Evolutionary conservation across 2,888 invertebrate species (phyloP).

Genomic region (Leptinotarsa juncta): DNA sequence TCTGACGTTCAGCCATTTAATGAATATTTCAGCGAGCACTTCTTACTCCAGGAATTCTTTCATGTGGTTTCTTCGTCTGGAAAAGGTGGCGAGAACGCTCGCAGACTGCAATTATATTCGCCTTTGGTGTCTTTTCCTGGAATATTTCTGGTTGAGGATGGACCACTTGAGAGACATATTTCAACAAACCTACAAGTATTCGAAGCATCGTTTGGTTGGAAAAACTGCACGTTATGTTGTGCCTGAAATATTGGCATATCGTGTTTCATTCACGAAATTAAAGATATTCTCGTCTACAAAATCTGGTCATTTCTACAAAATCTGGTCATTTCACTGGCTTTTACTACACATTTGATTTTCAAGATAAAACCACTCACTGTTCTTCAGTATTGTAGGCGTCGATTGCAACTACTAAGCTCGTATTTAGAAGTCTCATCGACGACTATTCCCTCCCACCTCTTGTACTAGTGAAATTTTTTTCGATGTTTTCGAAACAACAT

Average conservation of each 20-base stretch:
- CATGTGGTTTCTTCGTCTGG: conserved; percentile 50
- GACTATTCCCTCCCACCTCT: too few species aligned
- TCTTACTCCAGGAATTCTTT: conserved; percentile 47
- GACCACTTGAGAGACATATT: conserved; percentile 6
- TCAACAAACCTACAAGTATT: conserved; percentile 15
- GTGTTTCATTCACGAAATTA: too few species aligned
- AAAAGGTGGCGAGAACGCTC: conserved; percentile 39
- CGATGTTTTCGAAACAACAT: too few species aligned
- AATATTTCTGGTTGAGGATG: conserved; percentile 14
- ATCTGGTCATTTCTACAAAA: too few species aligned
- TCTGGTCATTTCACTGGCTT: too few species aligned
- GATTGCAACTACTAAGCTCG: too few species aligned
- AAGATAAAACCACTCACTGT: too few species aligned
- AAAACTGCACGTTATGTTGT: background rate
- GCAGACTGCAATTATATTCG: conserved; percentile 10
- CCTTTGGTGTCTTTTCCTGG: conserved; percentile 5
- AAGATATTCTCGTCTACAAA: too few species aligned
- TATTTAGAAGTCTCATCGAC: too few species aligned
- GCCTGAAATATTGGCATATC: background rate
- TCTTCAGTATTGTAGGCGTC: too few species aligned
- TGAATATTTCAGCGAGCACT: conserved; percentile 50
- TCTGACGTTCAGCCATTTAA: conserved; percentile 42
- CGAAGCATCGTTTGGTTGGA: background rate
- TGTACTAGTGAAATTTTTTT: too few species aligned
- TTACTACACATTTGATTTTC: too few species aligned